These are phyloP conservation scores for Hesperia comma DNA, from an alignment of 2,888 invertebrate genomes.

Conservation along the genomic window DNA sequence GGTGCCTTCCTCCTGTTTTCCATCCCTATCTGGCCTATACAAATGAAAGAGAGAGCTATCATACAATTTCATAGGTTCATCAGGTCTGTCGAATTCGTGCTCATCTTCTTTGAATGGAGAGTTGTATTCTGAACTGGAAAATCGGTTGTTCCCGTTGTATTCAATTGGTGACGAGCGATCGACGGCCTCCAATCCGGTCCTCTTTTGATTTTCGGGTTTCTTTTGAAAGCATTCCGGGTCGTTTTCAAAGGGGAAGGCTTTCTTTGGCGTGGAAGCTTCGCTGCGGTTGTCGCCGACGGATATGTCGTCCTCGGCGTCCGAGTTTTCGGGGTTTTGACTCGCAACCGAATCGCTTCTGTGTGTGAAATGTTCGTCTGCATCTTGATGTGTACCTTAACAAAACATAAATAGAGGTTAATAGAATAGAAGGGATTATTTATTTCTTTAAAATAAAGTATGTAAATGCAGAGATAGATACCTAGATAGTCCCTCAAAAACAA, in stretches of 20 bases:
- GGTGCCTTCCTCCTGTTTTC: constrained; percentile 57
- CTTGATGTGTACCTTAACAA: constrained; percentile 55
- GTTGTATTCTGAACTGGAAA: constrained; percentile 63
- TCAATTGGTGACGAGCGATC: constrained; percentile 63
- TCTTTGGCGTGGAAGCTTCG: constrained; percentile 67
- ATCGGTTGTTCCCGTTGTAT: constrained; percentile 59
- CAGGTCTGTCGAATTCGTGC: constrained; percentile 62
- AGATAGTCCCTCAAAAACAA: too few species aligned
- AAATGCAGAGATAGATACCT: too few species aligned
- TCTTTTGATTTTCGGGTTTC: constrained; percentile 49
- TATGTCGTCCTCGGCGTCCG: constrained; percentile 73
- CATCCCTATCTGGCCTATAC: constrained; percentile 66
- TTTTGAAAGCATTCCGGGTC: constrained; percentile 52
- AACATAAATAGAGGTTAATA: constrained; percentile 21
- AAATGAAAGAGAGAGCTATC: constrained; percentile 73
- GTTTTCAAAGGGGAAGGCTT: constrained; percentile 50
- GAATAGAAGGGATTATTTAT: neutral
- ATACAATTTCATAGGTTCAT: constrained; percentile 69
- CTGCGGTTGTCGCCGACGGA: constrained; percentile 77
- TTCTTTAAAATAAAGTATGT: too few species aligned
- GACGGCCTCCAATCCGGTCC: constrained; percentile 45
- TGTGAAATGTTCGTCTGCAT: constrained; percentile 57
- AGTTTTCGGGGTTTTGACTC: constrained; percentile 62
- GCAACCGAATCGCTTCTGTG: constrained; percentile 54
- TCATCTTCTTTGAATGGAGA: constrained; percentile 75